A percentile compares a stretch with the other conserved stretches of the same genome.
These are phyloP conservation scores for Ectemnius lituratus DNA, from an alignment of 2,888 invertebrate species.

Conservation along the genomic window DNA sequence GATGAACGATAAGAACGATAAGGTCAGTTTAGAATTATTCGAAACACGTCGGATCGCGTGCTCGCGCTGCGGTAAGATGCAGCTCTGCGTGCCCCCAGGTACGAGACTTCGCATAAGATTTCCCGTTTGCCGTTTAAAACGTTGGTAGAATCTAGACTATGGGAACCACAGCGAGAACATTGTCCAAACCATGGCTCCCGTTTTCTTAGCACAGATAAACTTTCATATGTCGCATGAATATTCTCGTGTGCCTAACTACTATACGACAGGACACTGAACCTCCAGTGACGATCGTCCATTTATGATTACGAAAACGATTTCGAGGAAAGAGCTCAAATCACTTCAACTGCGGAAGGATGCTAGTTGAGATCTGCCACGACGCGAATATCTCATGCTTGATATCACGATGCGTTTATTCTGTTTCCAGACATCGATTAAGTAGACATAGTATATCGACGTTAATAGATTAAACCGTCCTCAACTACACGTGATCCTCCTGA, in stretches of 20 bases:
- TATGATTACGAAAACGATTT: too few species aligned
- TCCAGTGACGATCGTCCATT: neutral
- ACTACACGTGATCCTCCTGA: slow-evolving; percentile 37
- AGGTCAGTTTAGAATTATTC: slow-evolving; percentile 8
- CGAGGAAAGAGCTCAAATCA: neutral
- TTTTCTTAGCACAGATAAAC: slow-evolving; percentile 4
- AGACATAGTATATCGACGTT: slow-evolving; percentile 55
- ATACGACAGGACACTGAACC: neutral
- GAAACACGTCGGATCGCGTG: neutral
- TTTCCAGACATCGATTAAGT: slow-evolving; percentile 66
- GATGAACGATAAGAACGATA: slow-evolving; percentile 7
- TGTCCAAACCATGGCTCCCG: neutral
- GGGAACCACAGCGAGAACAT: too few species aligned
- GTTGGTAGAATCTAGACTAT: neutral
- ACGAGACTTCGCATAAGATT: neutral
- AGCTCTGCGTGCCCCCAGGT: neutral
- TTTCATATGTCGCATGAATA: slow-evolving; percentile 6
- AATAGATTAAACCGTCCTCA: slow-evolving; percentile 46
- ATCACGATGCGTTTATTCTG: slow-evolving; percentile 18
- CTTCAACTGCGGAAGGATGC: neutral
- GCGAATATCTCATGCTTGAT: slow-evolving; percentile 20
- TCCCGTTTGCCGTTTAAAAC: slow-evolving; percentile 6
- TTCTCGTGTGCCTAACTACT: neutral
- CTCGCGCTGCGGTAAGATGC: neutral
- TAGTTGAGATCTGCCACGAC: neutral